Conservation (phyloP, 2,113 vertebrate genomes). For the Mastomys natalensis region DNA sequence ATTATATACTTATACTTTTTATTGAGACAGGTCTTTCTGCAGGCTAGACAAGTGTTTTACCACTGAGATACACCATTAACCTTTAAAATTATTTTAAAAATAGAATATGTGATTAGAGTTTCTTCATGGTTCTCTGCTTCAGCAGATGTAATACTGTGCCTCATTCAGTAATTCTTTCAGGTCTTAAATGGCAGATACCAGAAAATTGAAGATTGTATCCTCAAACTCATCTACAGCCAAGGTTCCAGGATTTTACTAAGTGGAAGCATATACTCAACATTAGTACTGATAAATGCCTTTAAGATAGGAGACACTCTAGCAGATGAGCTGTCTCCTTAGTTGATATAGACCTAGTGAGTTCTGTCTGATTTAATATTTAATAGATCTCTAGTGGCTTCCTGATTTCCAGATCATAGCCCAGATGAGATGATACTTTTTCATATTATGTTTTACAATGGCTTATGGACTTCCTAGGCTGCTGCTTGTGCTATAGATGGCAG, state of each 20-base stretch:
- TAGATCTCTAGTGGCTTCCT: not conserved
- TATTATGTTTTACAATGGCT: not conserved
- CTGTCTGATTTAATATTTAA: not conserved
- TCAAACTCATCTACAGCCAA: not conserved
- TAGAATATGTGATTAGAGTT: not conserved
- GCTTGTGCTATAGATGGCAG: not conserved
- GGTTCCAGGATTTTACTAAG: not conserved
- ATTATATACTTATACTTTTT: not conserved
- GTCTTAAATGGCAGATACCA: not conserved
- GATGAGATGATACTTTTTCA: not conserved
- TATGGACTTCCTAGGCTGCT: not conserved
- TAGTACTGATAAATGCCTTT: slow-evolving; percentile 13
- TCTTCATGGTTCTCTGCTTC: not conserved
- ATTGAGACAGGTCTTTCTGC: not conserved
- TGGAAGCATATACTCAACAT: not conserved
- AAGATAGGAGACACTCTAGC: not conserved
- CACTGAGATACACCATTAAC: not conserved
- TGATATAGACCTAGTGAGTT: not conserved
- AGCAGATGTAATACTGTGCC: not conserved
- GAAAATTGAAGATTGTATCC: slow-evolving; percentile 4
- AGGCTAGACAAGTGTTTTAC: not conserved
- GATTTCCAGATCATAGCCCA: not conserved
- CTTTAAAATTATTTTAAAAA: not conserved
- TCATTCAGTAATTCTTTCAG: slow-evolving; percentile 26
- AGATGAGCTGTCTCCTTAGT: not conserved